These are phyloP conservation scores for Camponotus pennsylvanicus DNA, from an alignment of 1,140 invertebrate species.

Conservation along the genomic window DNA sequence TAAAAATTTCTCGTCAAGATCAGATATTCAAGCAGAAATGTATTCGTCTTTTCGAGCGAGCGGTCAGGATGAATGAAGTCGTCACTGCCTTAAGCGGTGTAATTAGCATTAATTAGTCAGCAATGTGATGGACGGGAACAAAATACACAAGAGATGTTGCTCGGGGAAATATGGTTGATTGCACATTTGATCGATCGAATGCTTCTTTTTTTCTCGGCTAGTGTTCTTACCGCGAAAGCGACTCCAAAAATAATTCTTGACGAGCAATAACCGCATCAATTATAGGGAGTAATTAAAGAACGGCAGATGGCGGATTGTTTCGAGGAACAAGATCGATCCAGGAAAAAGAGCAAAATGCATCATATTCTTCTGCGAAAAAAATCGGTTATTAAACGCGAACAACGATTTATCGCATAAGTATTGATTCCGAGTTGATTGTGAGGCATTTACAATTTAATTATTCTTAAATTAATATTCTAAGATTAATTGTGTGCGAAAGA, in stretches of 20 bases:
- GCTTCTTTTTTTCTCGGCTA: constrained; percentile 30
- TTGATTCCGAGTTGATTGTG: too few species aligned
- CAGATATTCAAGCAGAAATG: not conserved
- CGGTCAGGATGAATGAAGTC: constrained; percentile 14
- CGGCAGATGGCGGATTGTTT: too few species aligned
- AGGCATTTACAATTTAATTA: too few species aligned
- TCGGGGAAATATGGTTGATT: constrained; percentile 34
- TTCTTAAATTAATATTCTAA: too few species aligned
- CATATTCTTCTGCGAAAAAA: too few species aligned
- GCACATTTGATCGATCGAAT: constrained; percentile 60
- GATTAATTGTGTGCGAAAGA: too few species aligned
- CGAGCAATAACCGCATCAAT: constrained; percentile 59
- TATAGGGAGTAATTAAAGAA: constrained; percentile 45
- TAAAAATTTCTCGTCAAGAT: not conserved
- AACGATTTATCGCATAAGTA: too few species aligned
- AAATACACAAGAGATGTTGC: constrained; percentile 18
- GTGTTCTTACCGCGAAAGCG: constrained; percentile 8
- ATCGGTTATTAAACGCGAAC: too few species aligned
- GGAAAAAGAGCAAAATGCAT: too few species aligned
- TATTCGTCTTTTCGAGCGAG: not conserved
- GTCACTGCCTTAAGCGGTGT: not conserved
- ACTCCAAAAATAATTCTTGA: constrained; percentile 5
- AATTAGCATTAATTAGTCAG: constrained; percentile 63
- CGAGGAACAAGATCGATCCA: too few species aligned
- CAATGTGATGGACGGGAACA: not conserved